phyloP scores from a whole-genome alignment of 2,797 vertebrate genomes.

The Acrossocheilus wenchowensis region DNA sequence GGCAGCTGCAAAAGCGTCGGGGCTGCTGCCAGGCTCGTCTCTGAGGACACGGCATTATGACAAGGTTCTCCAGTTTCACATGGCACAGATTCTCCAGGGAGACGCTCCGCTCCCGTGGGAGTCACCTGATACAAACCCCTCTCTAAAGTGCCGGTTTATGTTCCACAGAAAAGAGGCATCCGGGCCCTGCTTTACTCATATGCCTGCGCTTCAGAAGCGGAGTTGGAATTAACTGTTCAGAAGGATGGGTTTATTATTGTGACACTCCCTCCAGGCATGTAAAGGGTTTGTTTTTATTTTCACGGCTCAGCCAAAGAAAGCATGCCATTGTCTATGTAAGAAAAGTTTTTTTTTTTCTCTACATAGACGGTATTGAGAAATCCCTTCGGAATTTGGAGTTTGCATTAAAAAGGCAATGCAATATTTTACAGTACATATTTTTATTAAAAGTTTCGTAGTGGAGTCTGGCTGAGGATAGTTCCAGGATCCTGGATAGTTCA shows the following conservation, averaged over 20 bases:
- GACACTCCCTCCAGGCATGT: slow-evolving; percentile 10
- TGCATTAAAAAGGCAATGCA: slow-evolving; percentile 2
- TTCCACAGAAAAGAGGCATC: slow-evolving; percentile 5
- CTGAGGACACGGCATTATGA: slow-evolving; percentile 26
- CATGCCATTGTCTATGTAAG: background rate
- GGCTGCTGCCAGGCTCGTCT: slow-evolving; percentile 17
- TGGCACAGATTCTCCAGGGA: slow-evolving; percentile 38
- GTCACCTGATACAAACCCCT: slow-evolving; percentile 30
- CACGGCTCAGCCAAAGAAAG: slow-evolving; percentile 1
- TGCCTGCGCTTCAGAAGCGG: background rate
- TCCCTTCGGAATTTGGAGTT: slow-evolving; percentile 2
- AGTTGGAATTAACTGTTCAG: slow-evolving; percentile 9
- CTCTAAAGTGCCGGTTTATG: slow-evolving; percentile 17
- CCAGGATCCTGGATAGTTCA: background rate
- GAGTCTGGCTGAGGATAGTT: background rate
- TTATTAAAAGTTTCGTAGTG: background rate
- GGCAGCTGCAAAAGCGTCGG: slow-evolving; percentile 18
- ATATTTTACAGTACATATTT: background rate
- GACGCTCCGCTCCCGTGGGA: slow-evolving; percentile 18
- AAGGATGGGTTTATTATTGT: slow-evolving; percentile 30
- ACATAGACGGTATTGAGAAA: background rate
- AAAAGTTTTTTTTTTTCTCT: background rate
- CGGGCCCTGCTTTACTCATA: background rate
- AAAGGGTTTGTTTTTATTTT: slow-evolving; percentile 33
- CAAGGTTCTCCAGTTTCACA: slow-evolving; percentile 41